These are phyloP conservation scores for Drosophila multiciliata DNA, from an alignment of 2,888 invertebrate species.

Conservation along the genomic window DNA sequence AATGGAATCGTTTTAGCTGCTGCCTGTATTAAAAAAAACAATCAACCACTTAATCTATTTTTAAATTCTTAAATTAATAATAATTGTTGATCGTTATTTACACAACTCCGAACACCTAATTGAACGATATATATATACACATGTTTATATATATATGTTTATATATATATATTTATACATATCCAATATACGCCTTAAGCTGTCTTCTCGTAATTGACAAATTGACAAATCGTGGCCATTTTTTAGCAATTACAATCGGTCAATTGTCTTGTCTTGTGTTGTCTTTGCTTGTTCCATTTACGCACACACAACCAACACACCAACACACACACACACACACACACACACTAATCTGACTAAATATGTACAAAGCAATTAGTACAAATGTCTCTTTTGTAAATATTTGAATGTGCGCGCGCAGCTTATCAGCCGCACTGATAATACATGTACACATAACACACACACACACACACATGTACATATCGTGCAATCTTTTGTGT, in stretches of 20 bases:
- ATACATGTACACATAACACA: not conserved
- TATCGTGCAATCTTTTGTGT: slow-evolving; percentile 8
- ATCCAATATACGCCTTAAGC: not conserved
- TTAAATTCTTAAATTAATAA: not conserved
- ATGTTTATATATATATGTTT: too few species aligned
- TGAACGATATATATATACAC: too few species aligned
- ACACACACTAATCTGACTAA: slow-evolving; percentile 40
- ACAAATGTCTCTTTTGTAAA: slow-evolving; percentile 61
- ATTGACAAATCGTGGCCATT: slow-evolving; percentile 39
- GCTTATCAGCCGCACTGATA: slow-evolving; percentile 59
- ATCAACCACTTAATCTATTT: too few species aligned
- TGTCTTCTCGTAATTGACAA: slow-evolving; percentile 26
- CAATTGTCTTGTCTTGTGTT: slow-evolving; percentile 37
- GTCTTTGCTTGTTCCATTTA: slow-evolving; percentile 43
- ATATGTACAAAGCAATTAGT: slow-evolving; percentile 70
- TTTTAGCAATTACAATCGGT: slow-evolving; percentile 60
- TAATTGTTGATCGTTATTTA: not conserved
- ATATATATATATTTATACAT: too few species aligned
- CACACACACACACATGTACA: slow-evolving; percentile 2
- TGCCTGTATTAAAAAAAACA: too few species aligned
- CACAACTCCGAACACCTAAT: not conserved
- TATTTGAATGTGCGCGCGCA: slow-evolving; percentile 67
- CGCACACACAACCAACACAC: slow-evolving; percentile 10
- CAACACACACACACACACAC: slow-evolving; percentile 10
- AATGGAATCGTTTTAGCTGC: not conserved